Conservation (phyloP, 2,888 invertebrate species). For the Torymus auratus region DNA sequence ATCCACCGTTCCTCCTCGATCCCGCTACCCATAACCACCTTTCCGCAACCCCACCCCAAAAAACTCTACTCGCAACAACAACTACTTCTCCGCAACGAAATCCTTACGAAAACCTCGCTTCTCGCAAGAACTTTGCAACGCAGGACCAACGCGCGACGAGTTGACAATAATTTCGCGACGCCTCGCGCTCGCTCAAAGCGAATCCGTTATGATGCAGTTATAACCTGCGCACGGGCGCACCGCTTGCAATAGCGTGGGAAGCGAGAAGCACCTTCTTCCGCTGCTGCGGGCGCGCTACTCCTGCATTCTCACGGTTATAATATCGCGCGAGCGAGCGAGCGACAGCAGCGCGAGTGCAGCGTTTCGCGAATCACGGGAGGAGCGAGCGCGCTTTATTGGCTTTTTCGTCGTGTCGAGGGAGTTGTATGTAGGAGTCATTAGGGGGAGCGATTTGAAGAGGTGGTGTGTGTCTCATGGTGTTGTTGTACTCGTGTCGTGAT, state of each 20-base stretch:
- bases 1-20: too few species aligned
- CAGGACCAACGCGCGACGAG: background rate
- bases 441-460: too few species aligned
- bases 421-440: too few species aligned
- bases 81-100: too few species aligned
- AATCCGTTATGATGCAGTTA: conserved; percentile 53
- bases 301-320: conserved; percentile 73
- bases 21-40: too few species aligned
- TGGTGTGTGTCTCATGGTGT: too few species aligned
- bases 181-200: background rate
- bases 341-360: conserved; percentile 4
- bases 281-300: conserved; percentile 50
- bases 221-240: background rate
- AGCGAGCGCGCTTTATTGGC: too few species aligned
- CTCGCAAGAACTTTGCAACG: conserved; percentile 25
- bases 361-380: too few species aligned
- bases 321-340: conserved; percentile 60
- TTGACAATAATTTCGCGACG: background rate
- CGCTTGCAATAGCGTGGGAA: conserved; percentile 52
- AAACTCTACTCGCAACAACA: too few species aligned
- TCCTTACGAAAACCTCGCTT: conserved; percentile 1
- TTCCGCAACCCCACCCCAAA: too few species aligned
- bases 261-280: conserved; percentile 59
- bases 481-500: too few species aligned
- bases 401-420: too few species aligned